Base-by-base conservation (phyloP, 2,797 vertebrate species). In the Chloroceryle inda region DNA sequence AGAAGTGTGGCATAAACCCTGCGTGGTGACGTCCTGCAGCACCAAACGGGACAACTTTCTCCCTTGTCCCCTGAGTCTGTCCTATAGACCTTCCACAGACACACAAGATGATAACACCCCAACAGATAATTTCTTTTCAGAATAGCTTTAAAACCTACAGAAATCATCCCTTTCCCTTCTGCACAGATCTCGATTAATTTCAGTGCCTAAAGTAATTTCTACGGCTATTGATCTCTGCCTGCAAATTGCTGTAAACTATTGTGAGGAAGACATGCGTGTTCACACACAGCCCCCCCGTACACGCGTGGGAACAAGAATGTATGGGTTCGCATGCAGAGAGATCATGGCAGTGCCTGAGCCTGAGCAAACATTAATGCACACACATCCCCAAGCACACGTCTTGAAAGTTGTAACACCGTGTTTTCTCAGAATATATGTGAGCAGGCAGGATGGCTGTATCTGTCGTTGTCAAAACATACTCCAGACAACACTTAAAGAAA, bases 401-500 rank as follows among this genome's bases (percentile, higher is more conserved):
- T 69, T 47, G 13, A 56, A 97, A 96, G 73, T 95, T 95, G 47
- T 24, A 94, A 40, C 40, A 16, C 23, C 2, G 1, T 40, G 55
- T 64, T 81, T 88, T 38, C 94, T 95, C 53, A 45, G 71, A 69
- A 89, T 63, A 13, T 29, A 26, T 47, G 24, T 10, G 9, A 68
- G 78, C 85, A 69, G 52, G 75, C 85, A 72, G 52, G 44, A 44
- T 27, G 68, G 73, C 81, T 95, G 6, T 79, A 52, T 44, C 84
- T 89, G 63, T 58, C 47, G 14, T 31, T 10, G 66, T 42, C 47
- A 66, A 74, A 89, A 91, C 80, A 37, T 14, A 80, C 37, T 59
- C 44, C 88, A 95, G 75, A 59, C 78, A 86, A 71, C 24, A 63
- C 85, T 66, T 86, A 94, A 84, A 88, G 42, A 38, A 10, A 92